These are phyloP conservation scores for Hemichromis elongatus DNA, from an alignment of 2,113 vertebrate species.

Conservation along the genomic window DNA sequence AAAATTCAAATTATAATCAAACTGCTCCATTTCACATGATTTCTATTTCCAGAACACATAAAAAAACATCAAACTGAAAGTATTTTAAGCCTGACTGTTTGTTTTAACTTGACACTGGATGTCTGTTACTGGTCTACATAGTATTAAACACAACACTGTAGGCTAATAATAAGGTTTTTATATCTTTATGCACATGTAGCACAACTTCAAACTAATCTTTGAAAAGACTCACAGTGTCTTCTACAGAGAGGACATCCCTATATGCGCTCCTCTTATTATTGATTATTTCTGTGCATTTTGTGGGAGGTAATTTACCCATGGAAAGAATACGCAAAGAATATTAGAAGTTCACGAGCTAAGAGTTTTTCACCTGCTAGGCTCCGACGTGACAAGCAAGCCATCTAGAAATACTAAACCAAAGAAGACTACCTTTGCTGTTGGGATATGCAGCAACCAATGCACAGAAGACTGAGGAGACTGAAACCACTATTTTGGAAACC, in stretches of 20 bases:
- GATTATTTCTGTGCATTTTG: neutral
- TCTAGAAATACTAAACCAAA: neutral
- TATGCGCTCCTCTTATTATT: neutral
- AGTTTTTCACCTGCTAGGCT: neutral
- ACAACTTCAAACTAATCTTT: neutral
- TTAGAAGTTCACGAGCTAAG: neutral
- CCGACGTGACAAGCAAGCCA: neutral
- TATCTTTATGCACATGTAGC: neutral
- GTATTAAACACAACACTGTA: neutral
- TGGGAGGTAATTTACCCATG: neutral
- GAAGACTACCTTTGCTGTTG: neutral
- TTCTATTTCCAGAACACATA: neutral
- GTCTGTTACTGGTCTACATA: neutral
- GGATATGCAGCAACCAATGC: neutral
- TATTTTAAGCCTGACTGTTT: neutral
- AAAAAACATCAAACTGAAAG: fast-evolving
- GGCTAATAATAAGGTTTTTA: neutral
- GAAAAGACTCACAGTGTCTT: neutral
- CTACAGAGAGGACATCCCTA: neutral
- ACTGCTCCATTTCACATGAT: neutral
- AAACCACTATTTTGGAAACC: neutral
- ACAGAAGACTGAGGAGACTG: neutral
- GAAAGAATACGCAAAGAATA: neutral
- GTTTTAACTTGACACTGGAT: neutral
- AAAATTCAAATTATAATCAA: neutral